These are phyloP conservation scores for Onchidella celtica DNA, from an alignment of 2,888 invertebrate species.

Conservation along the genomic window DNA sequence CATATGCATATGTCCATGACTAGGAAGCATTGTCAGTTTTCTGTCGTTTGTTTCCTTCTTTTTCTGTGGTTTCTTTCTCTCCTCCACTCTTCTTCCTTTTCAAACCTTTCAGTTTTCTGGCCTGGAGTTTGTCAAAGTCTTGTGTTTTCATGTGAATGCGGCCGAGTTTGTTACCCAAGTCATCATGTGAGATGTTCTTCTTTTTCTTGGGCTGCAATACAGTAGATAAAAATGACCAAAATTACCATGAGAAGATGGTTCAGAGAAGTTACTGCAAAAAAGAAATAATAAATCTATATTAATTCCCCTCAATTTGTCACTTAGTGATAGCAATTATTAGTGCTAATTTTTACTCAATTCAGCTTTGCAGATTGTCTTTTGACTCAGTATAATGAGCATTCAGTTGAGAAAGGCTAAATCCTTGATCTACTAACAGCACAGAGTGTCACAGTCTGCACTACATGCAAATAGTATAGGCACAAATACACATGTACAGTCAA, in stretches of 20 bases:
- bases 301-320: too few relatives aligned
- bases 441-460: too few relatives aligned
- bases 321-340: too few relatives aligned
- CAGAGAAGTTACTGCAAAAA: too few relatives aligned
- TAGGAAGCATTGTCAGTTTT: conserved; percentile 14
- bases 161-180: conserved; percentile 93
- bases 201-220: conserved; percentile 87
- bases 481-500: neutral
- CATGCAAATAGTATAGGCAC: neutral
- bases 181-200: conserved; percentile 94
- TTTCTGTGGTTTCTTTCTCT: neutral
- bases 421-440: too few relatives aligned
- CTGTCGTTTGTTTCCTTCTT: conserved; percentile 13
- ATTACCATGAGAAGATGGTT: neutral
- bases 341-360: too few relatives aligned
- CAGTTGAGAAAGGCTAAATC: too few relatives aligned
- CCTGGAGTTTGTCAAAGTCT: conserved; percentile 90
- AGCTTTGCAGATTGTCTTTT: too few relatives aligned
- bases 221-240: neutral
- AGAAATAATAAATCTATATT: too few relatives aligned
- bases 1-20: neutral
- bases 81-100: conserved; percentile 60
- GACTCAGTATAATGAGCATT: too few relatives aligned
- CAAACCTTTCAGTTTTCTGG: conserved; percentile 81
- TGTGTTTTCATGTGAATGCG: conserved; percentile 96